Evolutionary conservation across 2,888 invertebrate genomes (phyloP), one percentile per base, ranked within the genome.

Genomic region (Cantharis lateralis): DNA sequence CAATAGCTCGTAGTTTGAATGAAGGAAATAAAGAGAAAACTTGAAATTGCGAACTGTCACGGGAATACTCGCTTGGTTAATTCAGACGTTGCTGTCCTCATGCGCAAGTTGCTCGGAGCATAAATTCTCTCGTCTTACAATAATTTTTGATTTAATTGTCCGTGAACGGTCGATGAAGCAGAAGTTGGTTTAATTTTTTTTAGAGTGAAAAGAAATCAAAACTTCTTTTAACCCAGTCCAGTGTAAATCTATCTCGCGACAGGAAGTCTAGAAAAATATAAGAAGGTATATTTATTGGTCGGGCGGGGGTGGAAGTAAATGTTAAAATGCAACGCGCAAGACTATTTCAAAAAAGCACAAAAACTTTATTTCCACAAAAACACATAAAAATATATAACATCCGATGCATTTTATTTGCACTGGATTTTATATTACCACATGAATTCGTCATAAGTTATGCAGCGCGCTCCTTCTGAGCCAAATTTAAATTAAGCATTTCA

Each of bases 361-460:
- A 86, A 86, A 87, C 85, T 86, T 86, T 86, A 86, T 85, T 85
- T 84, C 81, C 83, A 86, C 85, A 87, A 87, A 87, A 87, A 87
- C 86, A 87, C 87, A 87, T 87, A 87, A 87, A 87, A 87, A 87
- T 87, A 87, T 86, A 87, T 87, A 87, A 87, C 87, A 86, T 87
- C 86, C 85, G 86, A 87, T 87, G 87, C 86, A 85, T 84, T 87
- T 84, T 71, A 75, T 75, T 71, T 71, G 75, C 71, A 85, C 84
- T 82, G 83, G 84, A 82, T 84, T 83, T 84, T 84, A 78, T 68
- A 70, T 70, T 62, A 61, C 70, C 28, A 26, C 68, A 72, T 28
- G 64, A 68, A 62, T 70, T 63, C 75, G 70, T 15, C 32, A 63
- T 32, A 48, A 48, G 48, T 48, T 48, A 48, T 48, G 48, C 48